Percentiles rank a stretch among this genome's conserved stretches.
Conservation (phyloP, 2,888 invertebrate genomes). For the Dryococelus australis region DNA sequence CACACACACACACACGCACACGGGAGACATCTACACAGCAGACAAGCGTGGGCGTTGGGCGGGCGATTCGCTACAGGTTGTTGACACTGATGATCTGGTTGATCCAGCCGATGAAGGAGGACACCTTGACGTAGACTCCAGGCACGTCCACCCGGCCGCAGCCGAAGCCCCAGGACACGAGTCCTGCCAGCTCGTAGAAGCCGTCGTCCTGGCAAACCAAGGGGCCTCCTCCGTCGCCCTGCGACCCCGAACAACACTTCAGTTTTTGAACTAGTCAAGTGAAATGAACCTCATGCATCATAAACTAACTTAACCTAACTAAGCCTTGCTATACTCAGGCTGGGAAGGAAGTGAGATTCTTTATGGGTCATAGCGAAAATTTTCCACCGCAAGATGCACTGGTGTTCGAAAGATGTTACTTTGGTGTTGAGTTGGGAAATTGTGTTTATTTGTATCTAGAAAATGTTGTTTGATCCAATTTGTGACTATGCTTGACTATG, state of each 20-base stretch:
- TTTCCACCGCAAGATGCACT: no score
- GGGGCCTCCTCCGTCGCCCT: slow-evolving; percentile 95
- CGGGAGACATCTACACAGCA: no score
- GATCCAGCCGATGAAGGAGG: slow-evolving; percentile 96
- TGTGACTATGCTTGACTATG: no score
- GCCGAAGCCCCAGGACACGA: slow-evolving; percentile 95
- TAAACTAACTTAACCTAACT: no score
- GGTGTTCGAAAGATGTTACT: no score
- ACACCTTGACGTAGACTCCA: slow-evolving; percentile 96
- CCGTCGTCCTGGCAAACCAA: slow-evolving; percentile 92
- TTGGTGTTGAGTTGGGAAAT: no score
- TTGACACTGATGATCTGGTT: slow-evolving; percentile 96
- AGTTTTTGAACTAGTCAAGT: neutral
- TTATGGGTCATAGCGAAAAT: no score
- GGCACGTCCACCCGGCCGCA: slow-evolving; percentile 94
- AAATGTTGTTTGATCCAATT: no score
- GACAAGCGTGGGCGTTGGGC: neutral
- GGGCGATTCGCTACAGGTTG: slow-evolving; percentile 60
- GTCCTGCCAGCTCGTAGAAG: slow-evolving; percentile 89
- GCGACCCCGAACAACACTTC: slow-evolving; percentile 45
- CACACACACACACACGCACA: no score
- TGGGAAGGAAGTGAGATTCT: no score
- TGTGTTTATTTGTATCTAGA: no score
- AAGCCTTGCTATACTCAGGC: no score
- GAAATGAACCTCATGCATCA: neutral